A percentile compares a stretch with the other conserved stretches of the same genome.
Conservation (phyloP, 2,113 vertebrate species). For the Passer domesticus region DNA sequence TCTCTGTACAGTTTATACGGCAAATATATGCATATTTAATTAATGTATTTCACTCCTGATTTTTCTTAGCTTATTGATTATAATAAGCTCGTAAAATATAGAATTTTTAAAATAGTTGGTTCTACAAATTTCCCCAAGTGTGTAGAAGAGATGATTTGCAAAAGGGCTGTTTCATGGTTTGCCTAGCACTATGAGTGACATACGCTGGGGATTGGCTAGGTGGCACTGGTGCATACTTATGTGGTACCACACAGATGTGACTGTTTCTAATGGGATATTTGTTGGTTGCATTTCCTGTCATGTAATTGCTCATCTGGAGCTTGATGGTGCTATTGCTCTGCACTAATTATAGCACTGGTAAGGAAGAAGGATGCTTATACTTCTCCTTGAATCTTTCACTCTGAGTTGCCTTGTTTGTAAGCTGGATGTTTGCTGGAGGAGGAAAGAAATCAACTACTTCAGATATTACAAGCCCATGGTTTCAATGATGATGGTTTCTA, state of each 20-base stretch:
- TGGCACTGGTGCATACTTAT: slow-evolving; percentile 60
- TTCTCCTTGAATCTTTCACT: background rate
- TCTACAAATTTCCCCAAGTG: background rate
- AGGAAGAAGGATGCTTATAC: background rate
- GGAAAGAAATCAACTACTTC: background rate
- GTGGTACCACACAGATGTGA: background rate
- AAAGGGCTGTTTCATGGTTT: background rate
- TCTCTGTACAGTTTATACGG: background rate
- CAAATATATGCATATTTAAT: background rate
- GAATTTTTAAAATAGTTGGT: background rate
- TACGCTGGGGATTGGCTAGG: slow-evolving; percentile 44
- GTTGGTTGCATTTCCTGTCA: slow-evolving; percentile 22
- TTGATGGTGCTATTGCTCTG: slow-evolving; percentile 66
- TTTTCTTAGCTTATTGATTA: background rate
- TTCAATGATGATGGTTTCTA: background rate
- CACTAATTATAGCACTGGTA: slow-evolving; percentile 2
- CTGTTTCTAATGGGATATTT: background rate
- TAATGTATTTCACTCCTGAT: background rate
- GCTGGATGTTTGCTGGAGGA: background rate
- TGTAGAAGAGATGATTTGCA: background rate
- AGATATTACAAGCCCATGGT: background rate
- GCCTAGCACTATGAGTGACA: background rate
- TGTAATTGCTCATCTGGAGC: slow-evolving; percentile 46
- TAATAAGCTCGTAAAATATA: background rate
- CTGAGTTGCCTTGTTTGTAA: background rate